Evolutionary conservation across 2,888 invertebrate species (phyloP), one percentile per base, ranked within the genome.

Genomic region (Acleris literana): DNA sequence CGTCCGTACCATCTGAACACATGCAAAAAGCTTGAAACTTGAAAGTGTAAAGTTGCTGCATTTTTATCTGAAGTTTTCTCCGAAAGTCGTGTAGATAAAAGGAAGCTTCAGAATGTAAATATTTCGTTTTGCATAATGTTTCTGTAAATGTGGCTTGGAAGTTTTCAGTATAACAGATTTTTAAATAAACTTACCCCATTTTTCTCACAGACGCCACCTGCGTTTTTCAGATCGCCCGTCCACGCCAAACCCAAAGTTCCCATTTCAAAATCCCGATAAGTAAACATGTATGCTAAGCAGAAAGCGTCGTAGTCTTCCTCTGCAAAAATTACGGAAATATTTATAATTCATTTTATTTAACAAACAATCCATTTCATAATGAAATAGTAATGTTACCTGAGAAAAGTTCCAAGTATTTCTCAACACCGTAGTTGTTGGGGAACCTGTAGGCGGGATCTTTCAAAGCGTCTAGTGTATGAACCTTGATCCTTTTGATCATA

Each of bases 251-350:
- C 99, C 70, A 99, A 92, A 5, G 98, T 98, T 44, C 98, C 98
- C 95, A 98, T 98, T 88, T 98, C 98, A 81, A 98, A 98, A 87
- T 98, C 98, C 60, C 98, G 94, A 87, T 99, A 99, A 18, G 99
- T 99, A 87, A 99, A 99, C 96, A 99, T 98, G 90, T 99, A 99
- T 63, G 99, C 99, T 82, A 99, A 93, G 84, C 99, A 99, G 90
- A 99, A 99, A 20, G 98, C 97, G 86, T 99, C 98, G 89, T 99
- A 99, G 87, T 99, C 98, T 84, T 98, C 97, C 95, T 99, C 98
- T 96, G 95, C 61, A 75, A 94, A 93, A 74, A 75, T 77, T 71
- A 76, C 71, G 73, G 65, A 75, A 76, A 74, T 68, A 68, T 67
- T 76, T 72, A 73, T 61, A 74, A 65, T n/a, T 59, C 57, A 25